phyloP scores from a whole-genome alignment of 2,888 invertebrate species.

The Synergus itoensis region DNA sequence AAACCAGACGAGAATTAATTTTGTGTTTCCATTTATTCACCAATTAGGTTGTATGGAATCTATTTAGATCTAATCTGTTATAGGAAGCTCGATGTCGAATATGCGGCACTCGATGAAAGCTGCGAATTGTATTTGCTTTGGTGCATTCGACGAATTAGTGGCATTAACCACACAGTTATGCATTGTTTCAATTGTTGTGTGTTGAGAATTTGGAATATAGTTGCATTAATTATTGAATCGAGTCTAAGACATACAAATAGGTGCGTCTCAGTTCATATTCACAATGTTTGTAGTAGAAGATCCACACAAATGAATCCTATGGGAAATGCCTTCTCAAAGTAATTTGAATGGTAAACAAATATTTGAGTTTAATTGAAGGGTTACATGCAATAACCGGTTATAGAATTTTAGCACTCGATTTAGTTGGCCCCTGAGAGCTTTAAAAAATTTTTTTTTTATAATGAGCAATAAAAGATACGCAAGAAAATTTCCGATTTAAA shows the following conservation, averaged over 20 bases:
- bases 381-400: no score
- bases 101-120: slow-evolving; percentile 53
- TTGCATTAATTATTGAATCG: slow-evolving; percentile 11
- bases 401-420: no score
- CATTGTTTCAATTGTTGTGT: slow-evolving; percentile 12
- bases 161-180: slow-evolving; percentile 43
- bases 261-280: not conserved
- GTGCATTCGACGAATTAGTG: slow-evolving; percentile 67
- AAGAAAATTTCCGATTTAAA: no score
- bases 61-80: slow-evolving; percentile 68
- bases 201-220: not conserved
- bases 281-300: not conserved
- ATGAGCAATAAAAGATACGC: no score
- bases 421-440: no score
- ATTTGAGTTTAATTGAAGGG: no score
- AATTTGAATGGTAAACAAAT: not conserved
- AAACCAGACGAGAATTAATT: slow-evolving; percentile 62
- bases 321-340: not conserved
- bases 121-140: slow-evolving; percentile 62
- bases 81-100: slow-evolving; percentile 57
- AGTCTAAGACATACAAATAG: slow-evolving; percentile 5
- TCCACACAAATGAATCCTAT: not conserved
- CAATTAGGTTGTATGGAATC: slow-evolving; percentile 65
- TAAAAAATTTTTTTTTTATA: no score
- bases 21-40: slow-evolving; percentile 68